Evolutionary conservation across 2,113 vertebrate species (phyloP).

Genomic region (Lycocorax pyrrhopterus): DNA sequence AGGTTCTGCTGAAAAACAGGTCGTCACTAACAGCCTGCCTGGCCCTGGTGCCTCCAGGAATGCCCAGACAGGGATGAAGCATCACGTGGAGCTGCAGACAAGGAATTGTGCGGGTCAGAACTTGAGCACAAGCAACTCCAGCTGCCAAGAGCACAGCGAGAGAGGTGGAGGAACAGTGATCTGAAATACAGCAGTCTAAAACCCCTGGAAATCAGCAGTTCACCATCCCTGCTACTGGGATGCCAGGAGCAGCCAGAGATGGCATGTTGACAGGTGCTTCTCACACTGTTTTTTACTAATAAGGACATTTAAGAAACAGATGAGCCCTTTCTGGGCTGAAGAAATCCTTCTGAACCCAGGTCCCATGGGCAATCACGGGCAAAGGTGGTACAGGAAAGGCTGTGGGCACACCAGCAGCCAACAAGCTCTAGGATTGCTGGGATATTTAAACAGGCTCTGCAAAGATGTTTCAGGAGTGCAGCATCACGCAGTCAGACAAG

Average conservation of each 20-base stretch:
- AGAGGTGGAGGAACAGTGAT: neutral
- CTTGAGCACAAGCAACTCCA: neutral
- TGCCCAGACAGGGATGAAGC: neutral
- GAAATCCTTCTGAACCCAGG: neutral
- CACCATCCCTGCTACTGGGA: fast-evolving
- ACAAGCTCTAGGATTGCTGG: neutral
- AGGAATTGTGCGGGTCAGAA: neutral
- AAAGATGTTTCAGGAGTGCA: fast-evolving
- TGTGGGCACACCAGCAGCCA: neutral
- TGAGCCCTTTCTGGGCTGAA: neutral
- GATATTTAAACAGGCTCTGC: neutral
- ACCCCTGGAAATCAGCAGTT: neutral
- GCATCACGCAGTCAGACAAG: fast-evolving
- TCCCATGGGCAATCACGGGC: fast-evolving
- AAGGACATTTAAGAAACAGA: neutral
- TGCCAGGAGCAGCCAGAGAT: neutral
- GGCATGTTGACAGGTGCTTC: neutral
- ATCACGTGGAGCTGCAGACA: neutral
- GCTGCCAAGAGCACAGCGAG: neutral
- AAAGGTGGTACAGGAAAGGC: neutral
- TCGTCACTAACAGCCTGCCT: neutral
- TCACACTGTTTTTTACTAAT: fast-evolving
- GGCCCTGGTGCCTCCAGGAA: neutral
- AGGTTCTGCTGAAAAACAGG: neutral
- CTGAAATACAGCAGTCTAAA: neutral